Evolutionary conservation across 2,888 invertebrate species (phyloP).

Genomic region (Carpatolechia fugitivella): DNA sequence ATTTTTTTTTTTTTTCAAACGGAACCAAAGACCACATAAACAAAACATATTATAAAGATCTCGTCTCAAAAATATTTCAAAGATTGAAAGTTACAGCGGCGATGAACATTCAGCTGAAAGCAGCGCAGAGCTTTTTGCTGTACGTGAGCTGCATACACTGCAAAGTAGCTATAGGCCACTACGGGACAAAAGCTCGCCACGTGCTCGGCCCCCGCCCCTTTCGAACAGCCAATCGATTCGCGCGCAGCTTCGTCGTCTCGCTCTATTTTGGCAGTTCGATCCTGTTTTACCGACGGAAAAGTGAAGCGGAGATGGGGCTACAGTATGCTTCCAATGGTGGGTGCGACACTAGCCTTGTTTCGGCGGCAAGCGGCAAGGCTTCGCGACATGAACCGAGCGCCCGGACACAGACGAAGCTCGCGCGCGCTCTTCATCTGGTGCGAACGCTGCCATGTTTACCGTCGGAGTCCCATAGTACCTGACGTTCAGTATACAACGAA

Average conservation of each 20-base stretch:
- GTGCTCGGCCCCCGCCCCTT: conserved; percentile 72
- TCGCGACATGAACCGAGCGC: conserved; percentile 61
- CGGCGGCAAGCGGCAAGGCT: conserved; percentile 6
- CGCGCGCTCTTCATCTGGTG: conserved; percentile 77
- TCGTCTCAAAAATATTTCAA: conserved; percentile 15
- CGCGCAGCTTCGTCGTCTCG: conserved; percentile 53
- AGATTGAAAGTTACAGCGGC: conserved; percentile 27
- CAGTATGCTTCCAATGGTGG: conserved; percentile 54
- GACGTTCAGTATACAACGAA: conserved; percentile 74
- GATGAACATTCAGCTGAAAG: conserved; percentile 40
- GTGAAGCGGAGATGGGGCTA: conserved; percentile 44
- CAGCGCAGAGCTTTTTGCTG: conserved; percentile 40
- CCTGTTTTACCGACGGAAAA: conserved; percentile 65
- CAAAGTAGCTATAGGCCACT: conserved; percentile 45
- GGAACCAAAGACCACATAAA: background rate
- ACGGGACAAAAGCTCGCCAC: conserved; percentile 59
- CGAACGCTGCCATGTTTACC: conserved; percentile 76
- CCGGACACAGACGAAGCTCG: conserved; percentile 65
- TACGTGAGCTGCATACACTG: conserved; percentile 49
- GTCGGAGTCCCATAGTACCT: conserved; percentile 53
- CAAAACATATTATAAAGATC: conserved; percentile 7
- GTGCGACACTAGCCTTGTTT: conserved; percentile 11
- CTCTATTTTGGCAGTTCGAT: conserved; percentile 35
- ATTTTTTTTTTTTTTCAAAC: background rate
- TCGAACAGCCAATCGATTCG: conserved; percentile 70